Base-by-base conservation (phyloP, 2,113 vertebrate species). In the Tretioscincus oriximinensis region DNA sequence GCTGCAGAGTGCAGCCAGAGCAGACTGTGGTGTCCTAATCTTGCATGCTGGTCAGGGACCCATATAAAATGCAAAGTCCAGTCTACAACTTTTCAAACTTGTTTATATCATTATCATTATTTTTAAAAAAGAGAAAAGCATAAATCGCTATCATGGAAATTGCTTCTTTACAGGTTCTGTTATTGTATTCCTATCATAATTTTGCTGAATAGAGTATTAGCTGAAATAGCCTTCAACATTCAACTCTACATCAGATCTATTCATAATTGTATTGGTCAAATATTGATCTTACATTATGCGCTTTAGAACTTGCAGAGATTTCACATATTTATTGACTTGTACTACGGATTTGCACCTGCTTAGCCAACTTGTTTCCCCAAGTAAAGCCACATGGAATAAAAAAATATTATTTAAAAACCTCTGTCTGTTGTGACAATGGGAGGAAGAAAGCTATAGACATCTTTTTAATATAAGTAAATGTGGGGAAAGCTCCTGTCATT, bases 381-480 rank as follows among this genome's bases (percentile, higher is more conserved):
- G 28, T 9, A 65, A 65, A 65, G 63, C 63, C 49, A 51, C 49
- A 51, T 11, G 9, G 51, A 9, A 51, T 2, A 9, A 51, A 16
- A 51, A 51, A 51, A 16, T 4, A 51, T 51, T 51, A 9, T 51
- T 51, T 51, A 9, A 28, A 65, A 26, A 5, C 2, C n/a, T 14
- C 26, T 28, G 26, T 65, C 26, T 28, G 9, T 12, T 9, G 9
- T 10, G n/a, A 51, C 49, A 10, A 51, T n/a, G 16, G 26, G n/a
- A 51, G 16, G 5, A 10, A 16, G 29, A 67, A 29, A 67, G 29
- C 4, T 6, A 14, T 28, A 29, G 14, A 28, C 11, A 67, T 16
- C 9, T 65, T 68, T 66, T 54, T 73, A 49, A 54, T 80, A 18
- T 26, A 26, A 61, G 5, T 1, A 1, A 0, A 0, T 26, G 21